Evolutionary conservation across 2,797 vertebrate genomes (phyloP), one percentile per base, ranked within the genome.

Genomic region (Gouania willdenowi): DNA sequence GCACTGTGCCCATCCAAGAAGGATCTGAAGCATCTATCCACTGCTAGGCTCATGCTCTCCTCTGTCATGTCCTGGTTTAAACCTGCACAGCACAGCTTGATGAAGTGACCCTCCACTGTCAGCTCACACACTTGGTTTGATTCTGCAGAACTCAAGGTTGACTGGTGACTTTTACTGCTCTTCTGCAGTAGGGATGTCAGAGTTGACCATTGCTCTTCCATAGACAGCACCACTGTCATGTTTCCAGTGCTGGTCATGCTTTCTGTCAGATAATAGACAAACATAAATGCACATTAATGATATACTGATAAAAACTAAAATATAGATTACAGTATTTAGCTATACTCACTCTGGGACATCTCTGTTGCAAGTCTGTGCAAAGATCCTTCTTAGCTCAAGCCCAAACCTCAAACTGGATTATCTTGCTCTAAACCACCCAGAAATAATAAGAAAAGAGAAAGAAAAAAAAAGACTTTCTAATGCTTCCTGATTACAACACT

Each of bases 271-370:
- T 22, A 36, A 47, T 9, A 59, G 5, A 34, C 11, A 5, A 4
- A 36, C 12, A 19, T 4, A 5, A 9, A 9, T 10, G 2, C 3
- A 6, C 6, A 41, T n/a, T 0, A 3, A 16, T 32, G 12, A 11
- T 11, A 13, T 14, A 13, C 3, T 14, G 13, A 14, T 14, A 14
- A 14, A 14, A 13, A 14, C 13, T 16, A 10, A 14, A 3, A 6
- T 2, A 18, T 2, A 27, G 17, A 0, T 9, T 2, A 1, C 7
- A 14, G 4, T 23, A 3, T 10, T 5, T 9, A n/a, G n/a, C n/a
- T n/a, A n/a, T n/a, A 53, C 66, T 75, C 11, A 79, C 68, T 41
- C 19, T 29, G 41, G 1, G 38, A 16, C 68, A 79, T 75, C 41
- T 26, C 27, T 49, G 10, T 18, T 23, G 29, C 37, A 50, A 6